Conservation (phyloP, 1,140 invertebrate genomes). For the Meloidogyne chitwoodi region DNA sequence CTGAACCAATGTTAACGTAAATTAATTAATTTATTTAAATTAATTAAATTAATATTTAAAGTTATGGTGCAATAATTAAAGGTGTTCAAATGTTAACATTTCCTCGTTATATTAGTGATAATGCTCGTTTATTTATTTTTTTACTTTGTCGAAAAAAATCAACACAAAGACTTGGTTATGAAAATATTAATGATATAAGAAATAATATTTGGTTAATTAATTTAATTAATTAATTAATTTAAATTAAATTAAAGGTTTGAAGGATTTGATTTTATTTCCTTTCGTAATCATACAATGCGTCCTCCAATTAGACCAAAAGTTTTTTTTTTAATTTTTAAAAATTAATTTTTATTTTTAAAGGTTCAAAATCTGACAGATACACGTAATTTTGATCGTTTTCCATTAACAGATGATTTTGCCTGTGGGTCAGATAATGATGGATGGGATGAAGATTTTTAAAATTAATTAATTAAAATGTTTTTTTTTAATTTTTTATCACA, state of each 20-base stretch:
- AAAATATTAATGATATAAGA: conserved; percentile 50
- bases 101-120: conserved; percentile 52
- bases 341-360: conserved; percentile 29
- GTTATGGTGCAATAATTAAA: conserved; percentile 94
- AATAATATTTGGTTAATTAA: conserved; percentile 67
- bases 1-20: conserved; percentile 90
- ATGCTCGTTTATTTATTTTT: conserved; percentile 47
- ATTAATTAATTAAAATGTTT: neutral
- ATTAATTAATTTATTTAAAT: neutral
- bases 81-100: conserved; percentile 80
- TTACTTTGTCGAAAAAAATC: conserved; percentile 53
- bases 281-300: conserved; percentile 77
- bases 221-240: neutral
- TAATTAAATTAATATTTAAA: neutral
- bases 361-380: conserved; percentile 48
- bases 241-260: conserved; percentile 70
- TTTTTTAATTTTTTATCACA: neutral
- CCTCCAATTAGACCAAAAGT: conserved; percentile 72
- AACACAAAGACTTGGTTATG: conserved; percentile 55
- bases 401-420: conserved; percentile 49
- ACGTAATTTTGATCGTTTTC: conserved; percentile 54
- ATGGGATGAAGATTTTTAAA: conserved; percentile 54
- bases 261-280: conserved; percentile 98
- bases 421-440: conserved; percentile 45
- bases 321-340: neutral